These are phyloP conservation scores for Mayetiola destructor DNA, from an alignment of 2,888 invertebrate species.

Conservation along the genomic window DNA sequence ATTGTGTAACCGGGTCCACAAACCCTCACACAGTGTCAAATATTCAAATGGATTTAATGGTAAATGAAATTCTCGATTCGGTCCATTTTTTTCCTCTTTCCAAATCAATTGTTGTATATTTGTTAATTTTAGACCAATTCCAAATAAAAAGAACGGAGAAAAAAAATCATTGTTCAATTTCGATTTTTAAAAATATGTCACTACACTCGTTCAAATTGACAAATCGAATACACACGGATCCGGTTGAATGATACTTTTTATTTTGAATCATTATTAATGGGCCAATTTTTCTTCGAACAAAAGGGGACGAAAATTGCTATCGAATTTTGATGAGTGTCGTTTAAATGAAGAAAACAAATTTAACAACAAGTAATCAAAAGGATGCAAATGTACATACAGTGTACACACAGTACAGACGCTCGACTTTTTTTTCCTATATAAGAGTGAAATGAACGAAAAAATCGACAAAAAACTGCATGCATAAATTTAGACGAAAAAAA, in stretches of 20 bases:
- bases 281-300: conserved; percentile 1
- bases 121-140: background rate
- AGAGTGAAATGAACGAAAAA: background rate
- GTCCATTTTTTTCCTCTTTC: conserved; percentile 3
- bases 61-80: background rate
- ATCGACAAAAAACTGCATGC: background rate
- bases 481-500: conserved; percentile 8
- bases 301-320: conserved; percentile 6
- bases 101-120: background rate
- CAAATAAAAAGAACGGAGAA: background rate
- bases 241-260: too few species aligned
- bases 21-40: background rate
- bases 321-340: too few species aligned
- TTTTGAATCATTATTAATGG: background rate
- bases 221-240: background rate
- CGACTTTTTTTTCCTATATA: background rate
- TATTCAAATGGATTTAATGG: background rate
- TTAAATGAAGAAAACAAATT: too few species aligned
- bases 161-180: background rate
- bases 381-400: background rate
- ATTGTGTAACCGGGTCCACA: background rate
- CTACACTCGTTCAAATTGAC: background rate
- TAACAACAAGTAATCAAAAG: background rate
- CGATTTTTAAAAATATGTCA: background rate
- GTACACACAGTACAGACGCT: background rate